These are phyloP conservation scores for Galeruca laticollis DNA, from an alignment of 2,888 invertebrate genomes.

Conservation along the genomic window DNA sequence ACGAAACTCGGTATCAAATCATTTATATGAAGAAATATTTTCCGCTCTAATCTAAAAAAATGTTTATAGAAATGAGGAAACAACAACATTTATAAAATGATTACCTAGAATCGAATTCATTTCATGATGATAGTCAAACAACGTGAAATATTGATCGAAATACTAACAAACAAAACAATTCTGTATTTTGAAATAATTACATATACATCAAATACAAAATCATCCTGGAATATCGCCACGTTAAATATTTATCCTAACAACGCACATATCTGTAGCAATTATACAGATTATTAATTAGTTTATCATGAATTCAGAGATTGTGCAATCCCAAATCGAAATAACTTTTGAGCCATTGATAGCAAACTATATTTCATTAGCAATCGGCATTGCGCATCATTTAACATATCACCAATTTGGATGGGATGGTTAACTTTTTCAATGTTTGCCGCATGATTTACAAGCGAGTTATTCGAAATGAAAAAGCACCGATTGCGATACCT, in stretches of 20 bases:
- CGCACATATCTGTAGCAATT: constrained; percentile 22
- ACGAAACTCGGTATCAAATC: too few species aligned
- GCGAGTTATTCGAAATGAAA: constrained; percentile 44
- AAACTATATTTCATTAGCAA: constrained; percentile 52
- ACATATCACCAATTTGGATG: constrained; percentile 52
- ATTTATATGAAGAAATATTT: too few species aligned
- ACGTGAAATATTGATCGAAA: neutral
- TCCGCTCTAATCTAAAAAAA: too few species aligned
- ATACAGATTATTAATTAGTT: constrained; percentile 29
- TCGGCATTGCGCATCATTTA: constrained; percentile 54
- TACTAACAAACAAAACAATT: neutral
- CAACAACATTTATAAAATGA: neutral
- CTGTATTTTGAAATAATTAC: constrained; percentile 6
- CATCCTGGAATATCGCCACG: constrained; percentile 2
- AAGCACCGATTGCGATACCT: constrained; percentile 32
- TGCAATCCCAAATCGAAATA: constrained; percentile 39
- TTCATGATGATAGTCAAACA: neutral
- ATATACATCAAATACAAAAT: constrained; percentile 14
- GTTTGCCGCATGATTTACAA: constrained; percentile 51
- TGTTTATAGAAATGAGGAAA: too few species aligned
- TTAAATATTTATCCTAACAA: constrained; percentile 10
- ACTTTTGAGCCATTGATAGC: constrained; percentile 44
- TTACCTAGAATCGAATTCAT: neutral
- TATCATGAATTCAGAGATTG: constrained; percentile 28
- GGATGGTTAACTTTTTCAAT: constrained; percentile 51